phyloP scores from a whole-genome alignment of 2,888 invertebrate genomes.

The Spilosoma lubricipeda region DNA sequence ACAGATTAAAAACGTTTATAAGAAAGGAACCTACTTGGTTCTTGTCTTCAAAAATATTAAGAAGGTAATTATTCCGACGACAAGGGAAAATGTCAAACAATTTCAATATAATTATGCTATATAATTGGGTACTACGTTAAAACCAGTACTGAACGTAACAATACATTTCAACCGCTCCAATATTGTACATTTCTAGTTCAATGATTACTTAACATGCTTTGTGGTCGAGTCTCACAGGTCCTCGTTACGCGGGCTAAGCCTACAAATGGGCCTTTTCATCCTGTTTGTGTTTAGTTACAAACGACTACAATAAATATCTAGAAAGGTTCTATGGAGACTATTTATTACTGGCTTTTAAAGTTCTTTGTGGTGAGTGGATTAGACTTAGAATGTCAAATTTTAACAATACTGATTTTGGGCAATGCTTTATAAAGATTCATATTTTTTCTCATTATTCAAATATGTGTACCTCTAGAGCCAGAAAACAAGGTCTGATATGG shows the following conservation, averaged over 20 bases:
- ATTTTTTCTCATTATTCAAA: no score
- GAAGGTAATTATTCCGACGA: neutral
- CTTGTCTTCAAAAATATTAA: neutral
- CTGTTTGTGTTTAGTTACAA: constrained; percentile 39
- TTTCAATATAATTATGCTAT: neutral
- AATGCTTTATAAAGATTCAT: neutral
- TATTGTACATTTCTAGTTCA: neutral
- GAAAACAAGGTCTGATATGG: neutral
- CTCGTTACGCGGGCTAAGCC: constrained; percentile 29
- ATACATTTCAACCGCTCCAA: neutral
- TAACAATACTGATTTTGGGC: neutral
- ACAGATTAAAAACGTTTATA: no score
- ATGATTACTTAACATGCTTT: neutral
- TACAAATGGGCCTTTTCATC: constrained; percentile 42
- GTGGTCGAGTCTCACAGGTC: neutral
- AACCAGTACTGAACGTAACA: neutral
- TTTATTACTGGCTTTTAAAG: constrained; percentile 19
- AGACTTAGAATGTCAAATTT: neutral
- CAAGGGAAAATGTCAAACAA: neutral
- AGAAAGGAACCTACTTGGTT: no score
- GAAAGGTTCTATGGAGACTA: constrained; percentile 23
- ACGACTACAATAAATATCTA: constrained; percentile 23
- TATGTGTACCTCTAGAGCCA: no score
- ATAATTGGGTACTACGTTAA: neutral
- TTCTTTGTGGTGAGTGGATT: neutral